Base-by-base conservation (phyloP, 2,113 vertebrate species). In the Tympanuchus pallidicinctus region DNA sequence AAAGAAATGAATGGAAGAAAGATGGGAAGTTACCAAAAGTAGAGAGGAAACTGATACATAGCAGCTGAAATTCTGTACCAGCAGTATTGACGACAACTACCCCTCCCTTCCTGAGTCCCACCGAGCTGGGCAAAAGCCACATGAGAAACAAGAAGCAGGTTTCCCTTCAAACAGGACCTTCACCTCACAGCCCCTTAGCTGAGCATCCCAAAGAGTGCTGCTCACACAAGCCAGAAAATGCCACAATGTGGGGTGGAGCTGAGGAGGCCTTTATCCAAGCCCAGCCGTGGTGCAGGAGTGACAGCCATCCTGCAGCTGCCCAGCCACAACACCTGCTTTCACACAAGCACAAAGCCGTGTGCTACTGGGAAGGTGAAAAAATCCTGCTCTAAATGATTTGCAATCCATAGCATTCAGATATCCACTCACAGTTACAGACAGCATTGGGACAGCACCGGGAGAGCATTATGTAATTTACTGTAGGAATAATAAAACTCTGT, bases 211-310 rank as follows among this genome's bases (percentile, higher is more conserved):
- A 1, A 77, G 52, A 56, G n/a, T 21, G 10, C 0, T 4, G 22
- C 8, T 3, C 45, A n/a, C 17, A 77, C 10, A 18, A 34, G 66
- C 7, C 72, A 69, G 36, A 57, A 67, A 42, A 64, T 25, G 2
- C 0, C 3, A 28, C 6, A 16, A 7, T 8, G 5, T 38, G 15
- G 10, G 25, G 14, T 8, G 15, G 28, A 57, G 63, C 30, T 13
- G 43, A 64, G n/a, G 56, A 22, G 13, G 22, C 43, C 36, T 50
- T 42, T 17, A 25, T 40, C 13, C 73, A 42, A 14, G 22, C 16
- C 28, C 10, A 24, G 32, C 19, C 24, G 17, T 21, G 22, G 25
- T 50, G 60, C 32, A 34, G 36, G 12, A 57, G 11, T 2, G 11
- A 50, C 15, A 21, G 18, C 21, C n/a, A 13, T 15, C 48, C 61